Evolutionary conservation across 2,888 invertebrate species (phyloP).

Genomic region (Dicycla oo): DNA sequence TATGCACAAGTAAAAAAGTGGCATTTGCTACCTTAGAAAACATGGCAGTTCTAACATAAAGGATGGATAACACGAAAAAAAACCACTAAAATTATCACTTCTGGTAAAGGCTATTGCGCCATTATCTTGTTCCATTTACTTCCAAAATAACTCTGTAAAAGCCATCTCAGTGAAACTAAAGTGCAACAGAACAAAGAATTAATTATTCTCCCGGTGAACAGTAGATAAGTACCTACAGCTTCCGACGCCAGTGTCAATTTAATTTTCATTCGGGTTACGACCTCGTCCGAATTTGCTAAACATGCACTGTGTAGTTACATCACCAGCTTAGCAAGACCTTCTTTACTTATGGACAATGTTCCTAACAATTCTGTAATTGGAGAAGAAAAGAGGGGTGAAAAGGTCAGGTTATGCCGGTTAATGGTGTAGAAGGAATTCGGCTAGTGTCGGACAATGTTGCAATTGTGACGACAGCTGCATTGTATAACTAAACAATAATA

Average conservation of each 20-base stretch:
- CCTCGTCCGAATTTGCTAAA: constrained; percentile 64
- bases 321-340: constrained; percentile 51
- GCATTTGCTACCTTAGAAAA: no score
- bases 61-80: no score
- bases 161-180: constrained; percentile 13
- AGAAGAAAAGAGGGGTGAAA: constrained; percentile 4
- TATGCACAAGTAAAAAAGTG: no score
- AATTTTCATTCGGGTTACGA: constrained; percentile 72
- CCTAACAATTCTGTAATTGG: neutral
- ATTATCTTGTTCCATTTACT: neutral
- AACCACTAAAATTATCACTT: no score
- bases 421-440: constrained; percentile 54
- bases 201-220: constrained; percentile 47
- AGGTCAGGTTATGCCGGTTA: constrained; percentile 51
- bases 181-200: constrained; percentile 49
- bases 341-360: constrained; percentile 12
- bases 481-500: constrained; percentile 63
- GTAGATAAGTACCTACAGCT: constrained; percentile 45
- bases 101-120: no score
- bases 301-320: constrained; percentile 53
- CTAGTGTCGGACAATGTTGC: constrained; percentile 53
- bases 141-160: constrained; percentile 18
- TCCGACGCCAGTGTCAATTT: constrained; percentile 66
- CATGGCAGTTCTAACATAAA: no score
- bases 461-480: constrained; percentile 60